Percentiles rank a stretch among this genome's conserved stretches.
phyloP scores from a whole-genome alignment of 2,113 vertebrate species.

The Perccottus glenii region DNA sequence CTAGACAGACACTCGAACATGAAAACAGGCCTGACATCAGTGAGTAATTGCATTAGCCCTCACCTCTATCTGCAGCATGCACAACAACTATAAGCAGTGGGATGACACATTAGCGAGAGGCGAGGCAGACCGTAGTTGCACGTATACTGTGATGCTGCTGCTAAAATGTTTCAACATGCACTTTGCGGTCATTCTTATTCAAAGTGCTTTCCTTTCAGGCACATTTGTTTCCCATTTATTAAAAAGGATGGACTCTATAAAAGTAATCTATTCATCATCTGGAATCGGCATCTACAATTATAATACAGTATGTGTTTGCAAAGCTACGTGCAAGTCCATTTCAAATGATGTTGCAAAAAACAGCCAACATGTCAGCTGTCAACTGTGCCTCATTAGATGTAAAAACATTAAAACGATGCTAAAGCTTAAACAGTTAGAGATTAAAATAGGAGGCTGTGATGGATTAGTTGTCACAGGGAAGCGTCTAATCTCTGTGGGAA shows the following conservation, averaged over 20 bases:
- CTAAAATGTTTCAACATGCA: neutral
- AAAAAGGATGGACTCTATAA: slow-evolving; percentile 2
- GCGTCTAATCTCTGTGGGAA: slow-evolving; percentile 41
- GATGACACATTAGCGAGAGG: neutral
- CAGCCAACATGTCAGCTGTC: slow-evolving; percentile 1
- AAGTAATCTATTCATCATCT: slow-evolving; percentile 4
- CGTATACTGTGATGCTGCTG: neutral
- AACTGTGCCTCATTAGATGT: slow-evolving; percentile 6
- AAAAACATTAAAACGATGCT: slow-evolving; percentile 17
- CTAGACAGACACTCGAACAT: slow-evolving; percentile 35
- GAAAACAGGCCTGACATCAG: slow-evolving; percentile 52
- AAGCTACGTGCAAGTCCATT: neutral
- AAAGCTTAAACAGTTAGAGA: slow-evolving; percentile 35
- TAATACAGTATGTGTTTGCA: slow-evolving; percentile 1
- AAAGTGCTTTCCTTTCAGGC: too few relatives aligned
- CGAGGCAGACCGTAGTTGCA: slow-evolving; percentile 2
- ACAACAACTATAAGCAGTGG: slow-evolving; percentile 20
- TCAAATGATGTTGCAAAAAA: slow-evolving; percentile 1
- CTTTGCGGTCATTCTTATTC: too few relatives aligned
- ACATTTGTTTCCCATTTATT: slow-evolving; percentile 7
- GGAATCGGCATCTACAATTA: neutral
- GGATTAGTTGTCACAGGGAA: slow-evolving; percentile 45
- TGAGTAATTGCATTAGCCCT: slow-evolving; percentile 63
- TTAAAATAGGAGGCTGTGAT: slow-evolving; percentile 41
- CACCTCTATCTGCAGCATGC: slow-evolving; percentile 38